Base-by-base conservation (phyloP, 2,797 vertebrate genomes). In the Cryptoblepharus egeriae region DNA sequence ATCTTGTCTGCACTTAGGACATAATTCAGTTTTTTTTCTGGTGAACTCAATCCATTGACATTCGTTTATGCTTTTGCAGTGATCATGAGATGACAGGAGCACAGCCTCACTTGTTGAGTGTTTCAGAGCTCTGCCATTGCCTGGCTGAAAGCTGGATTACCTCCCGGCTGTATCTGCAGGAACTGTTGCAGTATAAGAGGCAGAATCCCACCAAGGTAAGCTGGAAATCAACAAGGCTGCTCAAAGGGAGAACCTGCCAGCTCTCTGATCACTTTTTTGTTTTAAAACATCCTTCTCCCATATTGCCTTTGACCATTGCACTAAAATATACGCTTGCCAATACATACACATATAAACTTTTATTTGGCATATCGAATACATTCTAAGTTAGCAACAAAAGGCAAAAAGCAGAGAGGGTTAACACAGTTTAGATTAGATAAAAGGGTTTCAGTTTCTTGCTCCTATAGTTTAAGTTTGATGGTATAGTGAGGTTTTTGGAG, bases 61-160 rank as follows among this genome's bases (percentile, higher is more conserved):
- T 86, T 94, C 86, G 88, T 95, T 85, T 95, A 90, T 94, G 86
- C 93, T 88, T 92, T 91, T 92, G 57, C 93, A 99, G 98, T 85
- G 97, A 97, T 91, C 92, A 94, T 30, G 93, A 96, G 88, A 96
- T 96, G n/a, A 95, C 89, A 64, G 95, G 96, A 15, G 95, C 89
- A 60, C 97, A 97, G 85, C 98, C 97, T 87, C 97, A 95, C 85
- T 95, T 99, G 89, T 97, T 99, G 89, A 99, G 97, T 74, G 91
- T 99, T 69, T 96, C 97, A 1, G 98, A 99, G 93, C 97, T 99
- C 89, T 99, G 98, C 93, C 97, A 97, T 93, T 98, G 97, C 94
- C 96, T 99, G 91, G 98, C 98, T 26, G 99, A 99, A 94, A 97
- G 98, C 95, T 99, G 97, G 96, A 95, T 99, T 95, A 98, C 97